These are phyloP conservation scores for Zoroaster sp. DNA, from an alignment of 53 echinoderm and acorn worm species.

Conservation along the genomic window DNA sequence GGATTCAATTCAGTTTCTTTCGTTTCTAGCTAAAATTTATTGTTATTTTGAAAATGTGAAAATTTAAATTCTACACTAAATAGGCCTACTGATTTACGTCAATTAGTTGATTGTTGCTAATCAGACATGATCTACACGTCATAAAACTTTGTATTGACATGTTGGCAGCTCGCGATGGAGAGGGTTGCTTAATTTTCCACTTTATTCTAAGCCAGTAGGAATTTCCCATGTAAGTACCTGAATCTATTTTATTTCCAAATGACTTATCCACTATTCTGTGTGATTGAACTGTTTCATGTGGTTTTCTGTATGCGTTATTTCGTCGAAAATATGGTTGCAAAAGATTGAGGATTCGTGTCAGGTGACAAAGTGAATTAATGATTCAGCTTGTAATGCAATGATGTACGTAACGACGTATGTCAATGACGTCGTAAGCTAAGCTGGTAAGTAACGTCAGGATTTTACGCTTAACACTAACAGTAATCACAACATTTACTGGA, in stretches of 20 bases:
- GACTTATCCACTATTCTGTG: background rate
- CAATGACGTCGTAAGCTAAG: no score
- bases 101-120: background rate
- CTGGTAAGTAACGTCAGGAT: no score
- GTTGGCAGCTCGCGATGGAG: background rate
- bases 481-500: no score
- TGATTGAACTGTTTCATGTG: background rate
- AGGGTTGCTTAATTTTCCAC: background rate
- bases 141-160: background rate
- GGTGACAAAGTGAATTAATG: background rate
- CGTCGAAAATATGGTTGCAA: background rate
- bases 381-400: background rate
- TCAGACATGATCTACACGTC: constrained; percentile 6
- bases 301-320: background rate
- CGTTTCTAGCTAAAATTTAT: no score
- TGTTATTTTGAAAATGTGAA: no score
- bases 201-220: background rate
- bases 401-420: no score
- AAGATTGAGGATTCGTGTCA: background rate
- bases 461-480: no score
- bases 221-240: background rate
- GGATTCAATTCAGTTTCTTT: no score
- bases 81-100: background rate
- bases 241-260: background rate
- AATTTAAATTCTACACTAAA: no score